Base-by-base conservation (phyloP, 1,140 invertebrate genomes). In the Riptortus pedestris region DNA sequence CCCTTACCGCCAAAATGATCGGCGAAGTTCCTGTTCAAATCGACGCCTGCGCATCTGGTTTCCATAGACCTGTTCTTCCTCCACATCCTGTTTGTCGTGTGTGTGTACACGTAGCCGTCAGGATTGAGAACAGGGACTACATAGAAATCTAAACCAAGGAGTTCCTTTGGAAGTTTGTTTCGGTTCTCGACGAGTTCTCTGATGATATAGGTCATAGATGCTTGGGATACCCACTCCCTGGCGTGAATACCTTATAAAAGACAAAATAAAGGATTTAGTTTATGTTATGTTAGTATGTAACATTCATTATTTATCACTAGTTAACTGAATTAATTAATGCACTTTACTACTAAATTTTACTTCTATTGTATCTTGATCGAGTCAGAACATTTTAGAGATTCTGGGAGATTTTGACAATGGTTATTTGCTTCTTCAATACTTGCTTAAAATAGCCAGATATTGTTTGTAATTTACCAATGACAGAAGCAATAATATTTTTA, bases 161-260 rank as follows among this genome's bases (percentile, higher is more conserved):
- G 76, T 20, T 87, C 76, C 63, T 83, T 77, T 5, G 83, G 74
- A 69, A 88, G 81, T 11, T 79, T 79, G n/a, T 85, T 79, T 71
- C 81, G 83, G 69, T 85, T 86, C 70, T 87, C 85, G 2, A 86
- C 81, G 51, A 95, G 74, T 72, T 91, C 83, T 70, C 87, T 86
- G 24, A 85, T 78, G 9, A 85, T 77, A 67, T 81, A 85, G 20
- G 81, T 78, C 11, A 81, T 80, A 0, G 79, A 73, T 0, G 88
- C 87, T 9, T 87, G 85, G 0, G 87, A 81, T 38, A 91, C 87
- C 89, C 89, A 91, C 77, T 92, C 85, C 61, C 84, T 76, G 1
- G 84, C 82, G 69, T 85, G 85, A 58, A 85, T 86, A 22, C 83
- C 84, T 63, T 80, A n/a, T n/a, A n/a, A n/a, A n/a, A n/a, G n/a